Conservation (phyloP, 1,140 invertebrate species). For the Himalopsyche phryganea region DNA sequence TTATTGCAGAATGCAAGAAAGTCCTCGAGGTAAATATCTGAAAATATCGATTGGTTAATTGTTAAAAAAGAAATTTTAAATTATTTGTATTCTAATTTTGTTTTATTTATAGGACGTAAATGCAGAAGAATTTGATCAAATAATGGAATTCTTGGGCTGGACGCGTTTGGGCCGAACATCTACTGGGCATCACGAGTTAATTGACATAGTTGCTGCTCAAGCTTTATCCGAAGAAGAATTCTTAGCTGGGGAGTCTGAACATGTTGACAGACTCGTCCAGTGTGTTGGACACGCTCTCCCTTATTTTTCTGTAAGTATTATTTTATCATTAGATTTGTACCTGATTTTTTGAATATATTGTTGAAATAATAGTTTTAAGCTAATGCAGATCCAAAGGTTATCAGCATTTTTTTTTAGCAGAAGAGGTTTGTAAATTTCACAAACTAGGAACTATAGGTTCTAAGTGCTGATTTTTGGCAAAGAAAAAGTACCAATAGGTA, state of each 20-base stretch:
- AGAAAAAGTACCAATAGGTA: no score
- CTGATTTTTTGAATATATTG: not conserved
- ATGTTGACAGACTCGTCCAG: conserved; percentile 74
- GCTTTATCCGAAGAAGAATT: conserved; percentile 77
- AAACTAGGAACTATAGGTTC: no score
- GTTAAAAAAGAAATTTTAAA: no score
- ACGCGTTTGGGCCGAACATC: conserved; percentile 77
- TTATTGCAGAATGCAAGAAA: conserved; percentile 85
- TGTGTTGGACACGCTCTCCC: conserved; percentile 81
- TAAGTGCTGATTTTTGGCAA: no score
- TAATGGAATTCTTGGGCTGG: conserved; percentile 81
- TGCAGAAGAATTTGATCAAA: conserved; percentile 85
- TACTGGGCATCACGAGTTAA: conserved; percentile 79
- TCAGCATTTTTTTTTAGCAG: no score
- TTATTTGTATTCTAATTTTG: no score
- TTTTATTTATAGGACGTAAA: conserved; percentile 68
- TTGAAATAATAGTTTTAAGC: no score
- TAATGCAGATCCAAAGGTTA: no score
- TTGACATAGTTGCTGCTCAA: conserved; percentile 79
- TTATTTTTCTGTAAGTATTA: conserved; percentile 79
- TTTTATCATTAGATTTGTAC: no score
- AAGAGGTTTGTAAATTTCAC: not conserved
- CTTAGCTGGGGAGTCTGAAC: conserved; percentile 71
- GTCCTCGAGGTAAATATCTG: conserved; percentile 64
- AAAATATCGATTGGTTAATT: not conserved